Conservation (phyloP, 1,140 invertebrate species). For the Drosophila serrata region DNA sequence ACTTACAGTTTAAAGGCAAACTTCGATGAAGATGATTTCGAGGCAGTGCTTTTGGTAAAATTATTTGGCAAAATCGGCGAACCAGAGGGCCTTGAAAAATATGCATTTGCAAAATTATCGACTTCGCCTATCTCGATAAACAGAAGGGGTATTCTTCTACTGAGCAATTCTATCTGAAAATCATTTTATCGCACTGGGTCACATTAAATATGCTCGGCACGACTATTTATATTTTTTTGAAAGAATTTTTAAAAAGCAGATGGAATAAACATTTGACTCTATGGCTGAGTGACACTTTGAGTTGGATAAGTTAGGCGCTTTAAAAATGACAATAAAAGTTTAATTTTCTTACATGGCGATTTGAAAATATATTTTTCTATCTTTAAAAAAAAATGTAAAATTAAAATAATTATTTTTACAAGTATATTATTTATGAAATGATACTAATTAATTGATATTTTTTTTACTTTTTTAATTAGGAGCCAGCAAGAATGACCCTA, state of each 20-base stretch:
- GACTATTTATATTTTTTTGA: neutral
- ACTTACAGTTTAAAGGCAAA: constrained; percentile 22
- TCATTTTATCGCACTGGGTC: too few species aligned
- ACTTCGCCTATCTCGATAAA: constrained; percentile 29
- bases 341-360: too few species aligned
- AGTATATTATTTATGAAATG: neutral
- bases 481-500: neutral
- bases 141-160: constrained; percentile 1
- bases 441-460: neutral
- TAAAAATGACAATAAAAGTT: too few species aligned
- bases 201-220: neutral
- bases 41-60: constrained; percentile 29
- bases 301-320: too few species aligned
- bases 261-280: neutral
- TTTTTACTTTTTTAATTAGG: too few species aligned
- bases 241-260: neutral
- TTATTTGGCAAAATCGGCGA: constrained; percentile 36
- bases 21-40: constrained; percentile 2
- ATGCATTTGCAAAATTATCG: constrained; percentile 51
- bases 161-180: neutral
- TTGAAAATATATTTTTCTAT: too few species aligned
- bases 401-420: too few species aligned
- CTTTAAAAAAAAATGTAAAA: too few species aligned
- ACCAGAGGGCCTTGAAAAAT: constrained; percentile 27
- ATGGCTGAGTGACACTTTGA: too few species aligned